Evolutionary conservation across 2,797 vertebrate genomes (phyloP).

Genomic region (Rhodeus uyekii): DNA sequence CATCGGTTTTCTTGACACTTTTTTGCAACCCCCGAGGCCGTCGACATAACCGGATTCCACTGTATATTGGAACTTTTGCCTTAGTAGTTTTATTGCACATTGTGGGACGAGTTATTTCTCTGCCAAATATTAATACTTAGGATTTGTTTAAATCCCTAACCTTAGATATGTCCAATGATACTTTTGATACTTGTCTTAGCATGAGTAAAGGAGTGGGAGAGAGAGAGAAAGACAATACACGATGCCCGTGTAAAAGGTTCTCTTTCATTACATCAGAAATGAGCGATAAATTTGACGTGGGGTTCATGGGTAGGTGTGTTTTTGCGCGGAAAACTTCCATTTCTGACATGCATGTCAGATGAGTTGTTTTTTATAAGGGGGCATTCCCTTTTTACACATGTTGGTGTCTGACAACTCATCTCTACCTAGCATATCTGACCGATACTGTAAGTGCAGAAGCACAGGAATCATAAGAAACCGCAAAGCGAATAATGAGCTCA

Average conservation of each 20-base stretch:
- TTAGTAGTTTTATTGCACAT: not conserved
- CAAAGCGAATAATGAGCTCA: not conserved
- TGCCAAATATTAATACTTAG: not conserved
- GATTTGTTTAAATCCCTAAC: not conserved
- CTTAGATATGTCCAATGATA: not conserved
- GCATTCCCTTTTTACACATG: not conserved
- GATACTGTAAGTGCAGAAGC: not conserved
- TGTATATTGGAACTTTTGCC: too few relatives aligned
- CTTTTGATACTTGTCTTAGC: not conserved
- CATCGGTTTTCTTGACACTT: too few relatives aligned
- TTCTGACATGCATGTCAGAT: conserved; percentile 31
- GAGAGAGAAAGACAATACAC: conserved; percentile 1
- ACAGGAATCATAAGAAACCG: not conserved
- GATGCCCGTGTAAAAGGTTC: not conserved
- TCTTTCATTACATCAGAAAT: conserved; percentile 1
- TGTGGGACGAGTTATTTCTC: not conserved
- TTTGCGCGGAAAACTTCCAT: conserved; percentile 15
- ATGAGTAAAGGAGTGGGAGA: not conserved
- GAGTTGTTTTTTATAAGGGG: conserved; percentile 24
- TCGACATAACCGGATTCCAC: too few relatives aligned
- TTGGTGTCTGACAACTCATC: conserved; percentile 33
- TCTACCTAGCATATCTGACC: not conserved
- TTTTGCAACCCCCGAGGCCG: too few relatives aligned
- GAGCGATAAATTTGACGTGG: not conserved
- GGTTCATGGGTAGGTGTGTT: conserved; percentile 8